Conservation (phyloP, 2,797 vertebrate genomes). For the Catostomus latipinnis region DNA sequence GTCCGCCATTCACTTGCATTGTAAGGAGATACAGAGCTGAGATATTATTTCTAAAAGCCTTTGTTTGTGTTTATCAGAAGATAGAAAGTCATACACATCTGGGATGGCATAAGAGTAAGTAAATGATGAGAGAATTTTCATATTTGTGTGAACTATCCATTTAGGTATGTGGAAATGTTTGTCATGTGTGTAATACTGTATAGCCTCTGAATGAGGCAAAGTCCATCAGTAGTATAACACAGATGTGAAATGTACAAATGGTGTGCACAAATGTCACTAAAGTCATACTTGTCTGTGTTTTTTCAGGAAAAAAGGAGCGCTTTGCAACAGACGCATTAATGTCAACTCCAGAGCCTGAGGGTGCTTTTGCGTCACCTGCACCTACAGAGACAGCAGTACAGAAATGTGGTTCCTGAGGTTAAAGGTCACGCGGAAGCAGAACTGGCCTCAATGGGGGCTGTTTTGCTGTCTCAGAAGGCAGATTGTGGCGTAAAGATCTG, state of each 20-base stretch:
- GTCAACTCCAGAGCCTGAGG: conserved; percentile 49
- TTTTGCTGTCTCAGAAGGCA: not conserved
- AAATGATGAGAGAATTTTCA: too few species aligned
- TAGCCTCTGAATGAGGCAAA: not conserved
- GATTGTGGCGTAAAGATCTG: not conserved
- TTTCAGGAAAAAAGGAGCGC: conserved; percentile 55
- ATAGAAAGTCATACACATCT: too few species aligned
- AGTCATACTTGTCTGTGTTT: conserved; percentile 29
- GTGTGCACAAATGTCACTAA: not conserved
- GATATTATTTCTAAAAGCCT: too few species aligned
- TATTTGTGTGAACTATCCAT: too few species aligned
- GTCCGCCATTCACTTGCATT: too few species aligned
- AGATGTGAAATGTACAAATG: not conserved
- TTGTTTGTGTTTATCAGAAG: too few species aligned
- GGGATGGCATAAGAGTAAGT: too few species aligned
- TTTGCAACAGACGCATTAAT: conserved; percentile 24
- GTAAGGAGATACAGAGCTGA: too few species aligned
- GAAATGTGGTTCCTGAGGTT: conserved; percentile 70
- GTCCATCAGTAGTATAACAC: too few species aligned
- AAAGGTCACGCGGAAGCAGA: conserved; percentile 62
- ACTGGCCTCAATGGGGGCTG: conserved; percentile 23
- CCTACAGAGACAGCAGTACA: conserved; percentile 56
- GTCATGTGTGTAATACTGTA: not conserved
- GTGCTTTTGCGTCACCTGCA: conserved; percentile 15
- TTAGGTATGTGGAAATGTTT: conserved; percentile 17